Evolutionary conservation across 2,113 vertebrate genomes (phyloP), one percentile per base, ranked within the genome.

Genomic region (Zosterops lateralis): DNA sequence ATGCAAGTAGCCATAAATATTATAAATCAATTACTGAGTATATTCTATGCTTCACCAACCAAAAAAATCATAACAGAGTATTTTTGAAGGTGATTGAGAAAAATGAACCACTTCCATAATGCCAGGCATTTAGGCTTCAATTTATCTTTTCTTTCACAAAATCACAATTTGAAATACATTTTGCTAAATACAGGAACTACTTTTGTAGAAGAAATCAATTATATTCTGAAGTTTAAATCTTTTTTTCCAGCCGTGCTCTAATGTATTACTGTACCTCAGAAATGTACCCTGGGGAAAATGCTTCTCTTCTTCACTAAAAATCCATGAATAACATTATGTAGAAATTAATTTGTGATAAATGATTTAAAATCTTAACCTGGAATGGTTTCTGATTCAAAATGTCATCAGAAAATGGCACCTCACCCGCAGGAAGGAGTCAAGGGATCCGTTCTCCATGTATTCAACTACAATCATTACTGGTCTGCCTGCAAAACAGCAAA

Each of bases 381-480:
- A 96, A 96, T 16, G 87, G 95, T 57, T 94, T 95, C 91, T 96
- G 92, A 97, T 97, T 97, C 96, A 97, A 97, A 97, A 97, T 96
- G 80, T 80, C 92, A 96, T 92, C 87, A 96, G 78, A 92, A 96
- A 97, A 97, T 92, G 92, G 87, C 76, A 97, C 95, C 99, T 99
- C 95, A 99, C 99, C 98, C 99, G 97, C 90, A 99, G 97, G 95
- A 99, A 99, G 28, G 99, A 99, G 97, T 99, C 99, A 68, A 99
- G 97, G 38, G 99, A 99, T 97, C 99, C 99, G 84, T 99, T 99
- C 96, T 99, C 99, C 99, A 99, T 99, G 81, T 99, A 99, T 97
- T 99, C 99, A 96, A 99, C 99, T 92, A 99, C 99, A 70, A 99
- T 99, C 99, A 99, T 99, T 90, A 99, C 99, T 70, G 99, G 99